These are phyloP conservation scores for Crax fasciolata DNA, from an alignment of 2,797 vertebrate species.

Conservation along the genomic window DNA sequence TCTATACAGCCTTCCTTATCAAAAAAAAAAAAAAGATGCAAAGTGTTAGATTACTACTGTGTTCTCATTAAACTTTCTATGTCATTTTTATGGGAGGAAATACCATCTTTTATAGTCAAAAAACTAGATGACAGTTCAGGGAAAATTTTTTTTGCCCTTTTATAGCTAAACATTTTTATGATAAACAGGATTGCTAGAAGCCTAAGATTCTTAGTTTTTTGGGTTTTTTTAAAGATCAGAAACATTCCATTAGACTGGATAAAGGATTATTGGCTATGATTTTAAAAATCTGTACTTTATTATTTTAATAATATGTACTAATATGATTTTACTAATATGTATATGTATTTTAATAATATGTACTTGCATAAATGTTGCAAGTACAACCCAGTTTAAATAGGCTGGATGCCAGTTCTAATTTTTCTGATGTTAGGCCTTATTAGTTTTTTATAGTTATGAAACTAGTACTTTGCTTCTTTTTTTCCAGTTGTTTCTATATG, in stretches of 20 bases:
- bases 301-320: too few species aligned
- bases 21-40: constrained; percentile 6
- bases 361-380: rapidly evolving
- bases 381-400: not conserved
- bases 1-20: not conserved
- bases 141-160: not conserved
- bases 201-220: not conserved
- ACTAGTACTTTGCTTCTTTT: not conserved
- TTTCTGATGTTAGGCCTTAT: not conserved
- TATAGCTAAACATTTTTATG: not conserved
- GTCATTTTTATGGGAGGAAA: not conserved
- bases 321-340: too few species aligned
- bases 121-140: not conserved
- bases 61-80: not conserved
- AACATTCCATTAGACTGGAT: not conserved
- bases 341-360: too few species aligned
- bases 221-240: not conserved
- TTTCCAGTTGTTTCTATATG: not conserved
- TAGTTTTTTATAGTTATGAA: not conserved
- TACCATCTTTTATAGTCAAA: not conserved
- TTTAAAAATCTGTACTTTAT: too few species aligned
- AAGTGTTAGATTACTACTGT: not conserved
- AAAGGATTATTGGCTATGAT: not conserved
- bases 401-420: not conserved
- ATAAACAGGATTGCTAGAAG: not conserved